Evolutionary conservation across 2,888 invertebrate genomes (phyloP).

Genomic region (Tiliacea aurago): DNA sequence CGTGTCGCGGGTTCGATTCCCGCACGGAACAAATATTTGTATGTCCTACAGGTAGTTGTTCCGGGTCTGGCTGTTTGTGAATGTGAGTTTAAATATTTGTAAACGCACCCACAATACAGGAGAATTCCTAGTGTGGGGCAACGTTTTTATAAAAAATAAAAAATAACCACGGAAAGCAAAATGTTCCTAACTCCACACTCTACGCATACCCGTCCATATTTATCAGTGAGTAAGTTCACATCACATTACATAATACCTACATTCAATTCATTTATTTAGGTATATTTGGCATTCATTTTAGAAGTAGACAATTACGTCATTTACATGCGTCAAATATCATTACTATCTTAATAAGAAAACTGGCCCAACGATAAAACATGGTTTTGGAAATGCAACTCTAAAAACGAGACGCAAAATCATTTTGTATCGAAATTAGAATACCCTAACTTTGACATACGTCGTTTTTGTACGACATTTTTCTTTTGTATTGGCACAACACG

Average conservation of each 20-base stretch:
- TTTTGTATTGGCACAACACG: neutral
- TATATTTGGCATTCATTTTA: constrained; percentile 48
- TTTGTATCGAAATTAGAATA: neutral
- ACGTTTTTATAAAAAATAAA: too few species aligned
- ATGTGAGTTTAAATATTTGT: too few species aligned
- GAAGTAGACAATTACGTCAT: constrained; percentile 33
- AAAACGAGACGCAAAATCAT: neutral
- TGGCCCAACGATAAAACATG: neutral
- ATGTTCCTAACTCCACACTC: constrained; percentile 21
- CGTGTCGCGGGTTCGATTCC: too few species aligned
- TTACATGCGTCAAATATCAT: constrained; percentile 28
- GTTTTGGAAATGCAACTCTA: constrained; percentile 13
- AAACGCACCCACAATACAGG: too few species aligned
- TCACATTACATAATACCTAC: constrained; percentile 35
- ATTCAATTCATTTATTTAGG: constrained; percentile 25
- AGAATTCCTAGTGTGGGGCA: too few species aligned
- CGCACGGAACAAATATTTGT: too few species aligned
- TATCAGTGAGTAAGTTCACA: constrained; percentile 47
- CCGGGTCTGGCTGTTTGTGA: too few species aligned
- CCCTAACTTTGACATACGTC: neutral
- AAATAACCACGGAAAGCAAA: neutral
- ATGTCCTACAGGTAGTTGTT: too few species aligned
- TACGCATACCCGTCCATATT: constrained; percentile 30
- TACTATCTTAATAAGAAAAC: constrained; percentile 5
- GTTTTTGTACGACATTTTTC: neutral